Evolutionary conservation across 37 sponge, comb jelly and placozoan species (phyloP), one percentile per base, ranked within the genome.

Genomic region (Mnemiopsis leidyi): DNA sequence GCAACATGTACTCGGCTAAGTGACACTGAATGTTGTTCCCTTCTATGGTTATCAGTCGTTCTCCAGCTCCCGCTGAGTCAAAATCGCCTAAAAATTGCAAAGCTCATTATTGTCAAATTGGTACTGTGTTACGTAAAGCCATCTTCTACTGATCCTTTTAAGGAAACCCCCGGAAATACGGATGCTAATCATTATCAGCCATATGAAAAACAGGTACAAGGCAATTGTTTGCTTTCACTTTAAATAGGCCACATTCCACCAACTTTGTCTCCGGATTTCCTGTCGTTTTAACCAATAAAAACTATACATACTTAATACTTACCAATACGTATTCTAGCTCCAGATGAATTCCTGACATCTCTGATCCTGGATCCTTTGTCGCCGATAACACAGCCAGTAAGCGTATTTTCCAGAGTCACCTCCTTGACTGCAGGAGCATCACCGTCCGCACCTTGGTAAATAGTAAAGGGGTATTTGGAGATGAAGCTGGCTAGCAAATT

Each of bases 1-100:
- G 90, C 3, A 85, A 23, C 90, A 85, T 85, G 90, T 85, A 85
- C 61, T 85, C 90, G 29, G 90, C 90, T 5, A 85, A 61, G 90
- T 85, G 90, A 37, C 48, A 38, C 48, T 85, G 90, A 26, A 85
- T 40, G 90, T 85, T 85, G 61, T 35, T 85, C 24, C 90, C 90
- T 37, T 85, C 90, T 29, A 85, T 85, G 0, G 61, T 40, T 38
- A 85, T 85, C 61, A 85, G 61, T 1, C 90, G 39, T 37, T 85
- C 90, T 40, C 90, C 90, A 21, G 13, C 30, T 36, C 90, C 25
- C 25, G 90, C 90, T 13, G 90, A 85, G 90, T 85, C 90, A 23
- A 85, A 85, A 9, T 85, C 90, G 39, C 48, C 90, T 85, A 38
- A n/a, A n/a, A n/a, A n/a, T n/a, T n/a, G n/a, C n/a, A n/a, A n/a